Conservation (phyloP, 2,113 vertebrate genomes). For the Lophura nycthemera region DNA sequence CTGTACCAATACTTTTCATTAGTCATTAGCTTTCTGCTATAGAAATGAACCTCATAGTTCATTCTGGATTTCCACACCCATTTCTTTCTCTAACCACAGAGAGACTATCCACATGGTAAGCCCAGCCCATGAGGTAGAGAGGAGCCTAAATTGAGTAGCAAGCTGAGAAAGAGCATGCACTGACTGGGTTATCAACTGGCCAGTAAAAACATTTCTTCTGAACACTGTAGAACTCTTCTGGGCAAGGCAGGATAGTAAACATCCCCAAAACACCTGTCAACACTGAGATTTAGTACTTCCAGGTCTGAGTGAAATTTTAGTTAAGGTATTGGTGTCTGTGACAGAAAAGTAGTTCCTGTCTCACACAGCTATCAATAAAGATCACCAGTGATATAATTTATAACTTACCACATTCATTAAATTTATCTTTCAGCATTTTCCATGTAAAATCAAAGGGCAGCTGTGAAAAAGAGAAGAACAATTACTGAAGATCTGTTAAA, state of each 20-base stretch:
- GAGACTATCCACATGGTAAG: not conserved
- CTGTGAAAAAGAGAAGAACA: conserved; percentile 73
- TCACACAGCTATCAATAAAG: not conserved
- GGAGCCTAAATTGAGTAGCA: not conserved
- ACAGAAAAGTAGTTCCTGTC: not conserved
- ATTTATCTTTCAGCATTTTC: conserved; percentile 99
- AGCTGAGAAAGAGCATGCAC: not conserved
- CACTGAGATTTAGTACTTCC: not conserved
- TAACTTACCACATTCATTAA: conserved; percentile 93
- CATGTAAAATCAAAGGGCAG: conserved; percentile 98
- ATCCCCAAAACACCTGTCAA: not conserved
- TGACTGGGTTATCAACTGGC: not conserved
- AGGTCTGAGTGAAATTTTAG: not conserved
- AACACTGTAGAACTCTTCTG: not conserved
- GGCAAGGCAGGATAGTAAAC: not conserved
- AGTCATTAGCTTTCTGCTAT: not conserved
- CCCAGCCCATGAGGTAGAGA: not conserved
- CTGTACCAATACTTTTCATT: not conserved
- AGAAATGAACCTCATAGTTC: not conserved
- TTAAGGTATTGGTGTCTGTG: not conserved
- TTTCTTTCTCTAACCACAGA: not conserved
- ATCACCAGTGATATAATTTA: not conserved
- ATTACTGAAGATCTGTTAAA: not conserved
- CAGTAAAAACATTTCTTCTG: not conserved
- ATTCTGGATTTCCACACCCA: not conserved